These are phyloP conservation scores for Odontothrips loti DNA, from an alignment of 2,888 invertebrate species.

Conservation along the genomic window DNA sequence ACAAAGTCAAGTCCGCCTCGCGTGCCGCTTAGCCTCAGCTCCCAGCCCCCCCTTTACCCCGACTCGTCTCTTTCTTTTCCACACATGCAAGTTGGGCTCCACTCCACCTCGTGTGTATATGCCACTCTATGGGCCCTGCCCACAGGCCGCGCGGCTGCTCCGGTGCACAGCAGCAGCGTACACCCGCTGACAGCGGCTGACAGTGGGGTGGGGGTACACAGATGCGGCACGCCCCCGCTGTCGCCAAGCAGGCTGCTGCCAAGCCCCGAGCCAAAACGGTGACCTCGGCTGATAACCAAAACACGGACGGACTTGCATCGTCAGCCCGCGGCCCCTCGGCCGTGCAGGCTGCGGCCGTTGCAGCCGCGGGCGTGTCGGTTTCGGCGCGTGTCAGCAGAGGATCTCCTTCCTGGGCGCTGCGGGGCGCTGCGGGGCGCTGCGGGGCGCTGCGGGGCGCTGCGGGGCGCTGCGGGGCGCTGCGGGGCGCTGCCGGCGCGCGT, in stretches of 20 bases:
- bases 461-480: too few species aligned
- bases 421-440: too few species aligned
- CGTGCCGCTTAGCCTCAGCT: not conserved
- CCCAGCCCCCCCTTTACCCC: not conserved
- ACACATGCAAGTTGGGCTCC: not conserved
- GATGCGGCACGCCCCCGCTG: not conserved
- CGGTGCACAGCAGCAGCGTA: not conserved
- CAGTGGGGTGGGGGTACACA: not conserved
- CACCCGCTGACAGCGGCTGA: not conserved
- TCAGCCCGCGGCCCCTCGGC: not conserved
- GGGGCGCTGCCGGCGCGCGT: too few species aligned
- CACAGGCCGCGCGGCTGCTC: not conserved
- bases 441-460: too few species aligned
- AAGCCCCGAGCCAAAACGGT: not conserved
- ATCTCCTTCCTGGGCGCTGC: too few species aligned
- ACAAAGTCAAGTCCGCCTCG: not conserved
- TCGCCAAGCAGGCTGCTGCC: not conserved
- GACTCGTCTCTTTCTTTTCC: not conserved
- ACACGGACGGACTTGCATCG: not conserved
- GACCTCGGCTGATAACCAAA: slow-evolving; percentile 6
- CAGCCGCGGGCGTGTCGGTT: too few species aligned
- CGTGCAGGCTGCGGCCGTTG: too few species aligned
- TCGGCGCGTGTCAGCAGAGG: too few species aligned
- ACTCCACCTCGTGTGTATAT: not conserved
- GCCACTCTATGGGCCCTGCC: not conserved